These are phyloP conservation scores for Penaeus chinensis DNA, from an alignment of 1,140 invertebrate species.

Conservation along the genomic window DNA sequence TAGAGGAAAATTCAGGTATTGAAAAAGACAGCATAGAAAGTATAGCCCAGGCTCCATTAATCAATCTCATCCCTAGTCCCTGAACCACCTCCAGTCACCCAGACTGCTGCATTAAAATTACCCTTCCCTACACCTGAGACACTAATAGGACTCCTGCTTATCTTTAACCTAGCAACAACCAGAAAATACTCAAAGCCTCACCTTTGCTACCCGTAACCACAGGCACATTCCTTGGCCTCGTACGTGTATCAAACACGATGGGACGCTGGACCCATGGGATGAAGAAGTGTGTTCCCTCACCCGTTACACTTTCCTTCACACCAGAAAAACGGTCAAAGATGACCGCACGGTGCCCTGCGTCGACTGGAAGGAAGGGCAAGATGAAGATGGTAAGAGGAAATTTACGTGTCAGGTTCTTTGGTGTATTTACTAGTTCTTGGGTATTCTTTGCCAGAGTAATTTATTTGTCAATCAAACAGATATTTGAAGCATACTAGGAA, in stretches of 20 bases:
- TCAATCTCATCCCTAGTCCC: too few species aligned
- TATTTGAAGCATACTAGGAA: too few species aligned
- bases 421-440: background rate
- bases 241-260: slow-evolving; percentile 97
- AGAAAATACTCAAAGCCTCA: background rate
- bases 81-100: too few species aligned
- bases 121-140: too few species aligned
- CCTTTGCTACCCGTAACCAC: slow-evolving; percentile 88
- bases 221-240: slow-evolving; percentile 95
- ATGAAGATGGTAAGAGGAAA: background rate
- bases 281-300: slow-evolving; percentile 99
- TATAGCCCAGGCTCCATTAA: too few species aligned
- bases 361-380: slow-evolving; percentile 80
- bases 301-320: slow-evolving; percentile 90
- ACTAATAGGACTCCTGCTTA: too few species aligned
- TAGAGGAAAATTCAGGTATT: too few species aligned
- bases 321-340: slow-evolving; percentile 99
- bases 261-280: slow-evolving; percentile 99
- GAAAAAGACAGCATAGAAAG: too few species aligned
- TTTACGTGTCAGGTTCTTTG: background rate
- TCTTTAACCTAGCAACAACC: too few species aligned
- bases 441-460: too few species aligned
- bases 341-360: slow-evolving; percentile 97
- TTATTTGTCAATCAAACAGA: too few species aligned
- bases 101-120: too few species aligned